phyloP scores from a whole-genome alignment of 2,113 vertebrate species.

The Oriolus oriolus region DNA sequence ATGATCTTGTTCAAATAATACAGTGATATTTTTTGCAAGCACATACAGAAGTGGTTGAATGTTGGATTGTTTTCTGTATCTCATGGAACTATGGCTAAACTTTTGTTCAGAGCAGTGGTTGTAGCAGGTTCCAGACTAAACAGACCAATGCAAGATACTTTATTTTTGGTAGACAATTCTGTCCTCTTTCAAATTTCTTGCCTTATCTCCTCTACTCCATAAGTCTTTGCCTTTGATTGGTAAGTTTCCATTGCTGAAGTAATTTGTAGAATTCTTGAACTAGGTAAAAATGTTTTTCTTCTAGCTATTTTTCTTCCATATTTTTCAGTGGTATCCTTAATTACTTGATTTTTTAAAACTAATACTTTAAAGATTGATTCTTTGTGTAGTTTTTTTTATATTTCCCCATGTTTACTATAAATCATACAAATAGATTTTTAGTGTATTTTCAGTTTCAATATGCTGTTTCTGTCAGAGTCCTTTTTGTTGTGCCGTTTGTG shows the following conservation, averaged over 20 bases:
- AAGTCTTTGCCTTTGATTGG: neutral
- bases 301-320: neutral
- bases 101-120: neutral
- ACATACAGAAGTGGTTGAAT: neutral
- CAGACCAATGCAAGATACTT: neutral
- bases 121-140: neutral
- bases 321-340: neutral
- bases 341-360: neutral
- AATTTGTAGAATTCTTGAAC: neutral
- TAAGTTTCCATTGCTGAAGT: neutral
- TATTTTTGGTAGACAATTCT: neutral
- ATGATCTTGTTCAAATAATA: neutral
- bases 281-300: neutral
- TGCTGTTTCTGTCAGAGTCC: neutral
- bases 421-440: neutral
- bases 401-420: neutral
- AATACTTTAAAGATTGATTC: neutral
- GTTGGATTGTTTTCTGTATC: neutral
- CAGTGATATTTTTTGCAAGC: neutral
- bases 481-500: neutral
- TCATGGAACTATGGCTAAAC: neutral
- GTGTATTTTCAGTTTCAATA: neutral
- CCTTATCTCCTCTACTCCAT: neutral
- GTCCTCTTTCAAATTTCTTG: neutral
- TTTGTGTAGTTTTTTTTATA: neutral